phyloP scores from a whole-genome alignment of 2,797 vertebrate genomes.

The Rhinatrema bivittatum region DNA sequence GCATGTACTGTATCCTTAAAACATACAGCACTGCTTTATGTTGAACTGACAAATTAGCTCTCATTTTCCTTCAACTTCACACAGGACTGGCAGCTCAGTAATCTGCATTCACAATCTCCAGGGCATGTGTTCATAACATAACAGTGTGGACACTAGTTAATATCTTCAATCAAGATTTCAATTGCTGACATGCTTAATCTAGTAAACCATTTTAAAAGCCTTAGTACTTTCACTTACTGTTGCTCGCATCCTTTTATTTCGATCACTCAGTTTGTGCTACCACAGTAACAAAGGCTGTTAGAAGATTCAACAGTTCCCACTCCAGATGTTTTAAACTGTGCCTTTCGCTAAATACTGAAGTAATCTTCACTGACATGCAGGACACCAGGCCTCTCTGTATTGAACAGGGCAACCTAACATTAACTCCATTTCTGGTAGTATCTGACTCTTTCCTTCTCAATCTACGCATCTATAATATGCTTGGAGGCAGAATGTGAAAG shows the following conservation, averaged over 20 bases:
- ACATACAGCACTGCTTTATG: slow-evolving; percentile 14
- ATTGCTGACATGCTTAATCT: slow-evolving; percentile 31
- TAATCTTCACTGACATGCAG: slow-evolving; percentile 35
- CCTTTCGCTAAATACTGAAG: slow-evolving; percentile 43
- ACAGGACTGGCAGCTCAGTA: slow-evolving; percentile 21
- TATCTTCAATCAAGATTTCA: slow-evolving; percentile 21
- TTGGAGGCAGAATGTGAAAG: slow-evolving; percentile 34
- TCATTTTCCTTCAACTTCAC: slow-evolving; percentile 17
- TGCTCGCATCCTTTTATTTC: slow-evolving; percentile 76
- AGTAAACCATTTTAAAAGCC: slow-evolving; percentile 32
- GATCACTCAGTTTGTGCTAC: slow-evolving; percentile 72
- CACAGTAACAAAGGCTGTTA: slow-evolving; percentile 48
- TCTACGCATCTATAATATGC: slow-evolving; percentile 21
- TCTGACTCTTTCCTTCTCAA: slow-evolving; percentile 22
- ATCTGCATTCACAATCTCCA: slow-evolving; percentile 17
- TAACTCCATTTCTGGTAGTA: slow-evolving; percentile 6
- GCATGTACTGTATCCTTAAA: no score
- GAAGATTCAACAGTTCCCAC: slow-evolving; percentile 42
- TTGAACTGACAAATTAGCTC: slow-evolving; percentile 1
- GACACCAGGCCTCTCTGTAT: slow-evolving; percentile 20
- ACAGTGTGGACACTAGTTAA: slow-evolving; percentile 14
- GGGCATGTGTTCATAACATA: slow-evolving; percentile 4
- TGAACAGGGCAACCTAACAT: slow-evolving; percentile 28
- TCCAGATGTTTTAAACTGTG: slow-evolving; percentile 38
- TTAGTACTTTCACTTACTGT: slow-evolving; percentile 75